Evolutionary conservation across 2,797 vertebrate genomes (phyloP), one percentile per base, ranked within the genome.

Genomic region (Spheniscus humboldti): DNA sequence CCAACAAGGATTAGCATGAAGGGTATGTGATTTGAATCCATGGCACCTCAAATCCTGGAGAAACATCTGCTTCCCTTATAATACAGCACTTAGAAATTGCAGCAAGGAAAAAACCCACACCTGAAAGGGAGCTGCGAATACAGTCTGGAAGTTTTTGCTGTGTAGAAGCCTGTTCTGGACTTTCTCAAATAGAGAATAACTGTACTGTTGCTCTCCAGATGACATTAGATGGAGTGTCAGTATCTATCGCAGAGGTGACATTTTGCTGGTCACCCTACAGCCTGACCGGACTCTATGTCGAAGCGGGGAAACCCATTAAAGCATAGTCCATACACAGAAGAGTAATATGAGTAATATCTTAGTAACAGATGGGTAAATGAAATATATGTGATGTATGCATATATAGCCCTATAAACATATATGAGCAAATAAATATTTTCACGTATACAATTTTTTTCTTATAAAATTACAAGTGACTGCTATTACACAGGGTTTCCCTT

Each of bases 1-100:
- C 94, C 93, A 94, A 37, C 87, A 92, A 96, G 86, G 92, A 97
- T 95, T 95, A 97, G 89, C 83, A 59, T 96, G 95, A 97, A 91
- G 94, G 86, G 63, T 50, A 94, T 97, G 94, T 95, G 74, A 97
- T 93, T 59, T 96, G 92, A 97, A 96, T 95, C 93, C 82, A 83
- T 10, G 82, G 84, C 87, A 94, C 74, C 81, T 95, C 79, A 24
- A 77, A 96, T 94, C 55, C 74, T 90, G 84, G 24, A 92, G 83
- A 95, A 96, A 97, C 94, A 95, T 96, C 90, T 93, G 81, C 84
- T 97, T 96, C 81, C 74, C 39, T 86, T 84, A 67, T 27, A 92
- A 60, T 17, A 73, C 30, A 71, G 50, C 79, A 78, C 71, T 88
- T 18, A 12, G 41, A 85, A 94, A 91, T 48, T 50, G 50, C 30